Evolutionary conservation across 2,888 invertebrate genomes (phyloP).

Genomic region (Chloroclysta siterata): DNA sequence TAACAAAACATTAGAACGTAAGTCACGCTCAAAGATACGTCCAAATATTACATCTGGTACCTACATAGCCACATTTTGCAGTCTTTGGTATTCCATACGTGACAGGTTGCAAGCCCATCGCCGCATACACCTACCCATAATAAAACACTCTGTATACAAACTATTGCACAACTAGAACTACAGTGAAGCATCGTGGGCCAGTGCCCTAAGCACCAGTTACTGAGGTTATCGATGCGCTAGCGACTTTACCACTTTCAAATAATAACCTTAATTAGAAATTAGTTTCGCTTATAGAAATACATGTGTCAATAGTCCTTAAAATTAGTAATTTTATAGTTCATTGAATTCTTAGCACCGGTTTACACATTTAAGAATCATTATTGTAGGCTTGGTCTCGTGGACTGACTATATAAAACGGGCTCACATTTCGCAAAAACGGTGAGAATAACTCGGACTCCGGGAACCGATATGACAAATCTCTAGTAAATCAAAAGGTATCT

Average conservation of each 20-base stretch:
- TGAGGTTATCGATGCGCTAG: background rate
- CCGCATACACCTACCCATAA: background rate
- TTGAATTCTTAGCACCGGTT: background rate
- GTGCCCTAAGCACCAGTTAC: background rate
- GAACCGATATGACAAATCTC: no score
- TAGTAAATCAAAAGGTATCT: no score
- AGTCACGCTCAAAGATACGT: no score
- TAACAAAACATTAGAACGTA: no score
- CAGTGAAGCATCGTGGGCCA: slow-evolving; percentile 9
- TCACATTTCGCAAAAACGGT: no score
- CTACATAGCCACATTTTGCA: no score
- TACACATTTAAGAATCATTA: background rate
- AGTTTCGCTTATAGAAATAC: background rate
- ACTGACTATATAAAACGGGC: no score
- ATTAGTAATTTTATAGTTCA: background rate
- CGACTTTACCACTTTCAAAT: background rate
- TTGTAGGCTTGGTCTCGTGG: no score
- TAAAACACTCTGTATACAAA: slow-evolving; percentile 5
- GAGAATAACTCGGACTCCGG: no score
- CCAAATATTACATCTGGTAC: no score
- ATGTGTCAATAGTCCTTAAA: background rate
- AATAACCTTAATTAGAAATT: background rate
- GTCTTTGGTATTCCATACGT: no score
- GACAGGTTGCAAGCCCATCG: no score
- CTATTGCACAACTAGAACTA: slow-evolving; percentile 16